Evolutionary conservation across 2,888 invertebrate species (phyloP).

Genomic region (Fragum whitleyi): DNA sequence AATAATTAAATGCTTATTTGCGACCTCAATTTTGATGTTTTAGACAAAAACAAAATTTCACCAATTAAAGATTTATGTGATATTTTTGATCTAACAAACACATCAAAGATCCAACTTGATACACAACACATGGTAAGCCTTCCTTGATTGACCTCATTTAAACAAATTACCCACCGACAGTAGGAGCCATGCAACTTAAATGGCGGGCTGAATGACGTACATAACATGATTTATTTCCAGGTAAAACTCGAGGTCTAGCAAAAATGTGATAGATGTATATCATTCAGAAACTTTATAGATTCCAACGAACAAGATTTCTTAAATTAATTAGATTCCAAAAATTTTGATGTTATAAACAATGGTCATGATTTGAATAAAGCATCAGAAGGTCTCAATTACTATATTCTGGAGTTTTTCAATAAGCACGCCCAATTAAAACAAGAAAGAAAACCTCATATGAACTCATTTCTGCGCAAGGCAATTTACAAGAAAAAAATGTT

Average conservation of each 20-base stretch:
- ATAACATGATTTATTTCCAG: constrained; percentile 39
- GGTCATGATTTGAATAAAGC: too few relatives aligned
- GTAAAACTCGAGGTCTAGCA: constrained; percentile 17
- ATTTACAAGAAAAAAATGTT: too few relatives aligned
- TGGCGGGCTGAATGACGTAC: too few relatives aligned
- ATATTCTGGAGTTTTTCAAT: constrained; percentile 22
- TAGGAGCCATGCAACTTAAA: constrained; percentile 32
- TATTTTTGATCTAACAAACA: too few relatives aligned
- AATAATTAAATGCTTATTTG: constrained; percentile 33
- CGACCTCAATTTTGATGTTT: constrained; percentile 36
- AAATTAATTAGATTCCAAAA: background rate
- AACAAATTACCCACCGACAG: constrained; percentile 17
- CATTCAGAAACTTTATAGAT: constrained; percentile 33
- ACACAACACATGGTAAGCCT: constrained; percentile 19
- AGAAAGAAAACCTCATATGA: too few relatives aligned
- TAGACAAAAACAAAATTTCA: too few relatives aligned
- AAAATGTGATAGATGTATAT: constrained; percentile 7
- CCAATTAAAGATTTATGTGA: constrained; percentile 4
- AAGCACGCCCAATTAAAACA: constrained; percentile 40
- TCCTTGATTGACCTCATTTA: constrained; percentile 38
- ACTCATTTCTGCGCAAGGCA: too few relatives aligned
- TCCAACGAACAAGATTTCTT: constrained; percentile 23
- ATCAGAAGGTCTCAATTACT: constrained; percentile 14
- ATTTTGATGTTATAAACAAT: too few relatives aligned
- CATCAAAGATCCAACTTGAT: constrained; percentile 36